These are phyloP conservation scores for Babyrousa celebensis DNA, from an alignment of 2,797 vertebrate genomes.

Conservation along the genomic window DNA sequence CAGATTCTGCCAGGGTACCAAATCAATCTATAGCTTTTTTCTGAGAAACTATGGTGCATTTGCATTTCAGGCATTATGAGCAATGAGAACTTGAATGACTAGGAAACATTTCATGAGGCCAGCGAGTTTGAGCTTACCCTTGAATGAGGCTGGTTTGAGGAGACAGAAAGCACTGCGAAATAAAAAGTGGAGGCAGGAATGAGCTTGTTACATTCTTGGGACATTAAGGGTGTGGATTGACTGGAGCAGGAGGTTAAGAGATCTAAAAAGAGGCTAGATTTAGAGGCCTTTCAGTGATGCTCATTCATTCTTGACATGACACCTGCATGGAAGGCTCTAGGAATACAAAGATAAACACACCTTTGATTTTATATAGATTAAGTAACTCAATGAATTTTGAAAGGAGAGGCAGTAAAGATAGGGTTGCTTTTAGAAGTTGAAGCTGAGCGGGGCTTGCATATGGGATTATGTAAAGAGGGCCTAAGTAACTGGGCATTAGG, in stretches of 20 bases:
- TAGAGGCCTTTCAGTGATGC: background rate
- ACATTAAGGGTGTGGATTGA: background rate
- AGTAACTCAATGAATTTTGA: constrained; percentile 15
- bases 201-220: background rate
- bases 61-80: background rate
- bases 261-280: background rate
- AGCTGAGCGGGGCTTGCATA: background rate
- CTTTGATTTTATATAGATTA: constrained; percentile 31
- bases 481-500: background rate
- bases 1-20: background rate
- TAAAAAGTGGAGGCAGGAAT: background rate
- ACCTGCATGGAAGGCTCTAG: background rate
- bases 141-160: background rate
- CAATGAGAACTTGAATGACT: background rate
- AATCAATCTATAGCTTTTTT: background rate
- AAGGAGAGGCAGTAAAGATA: background rate
- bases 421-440: background rate
- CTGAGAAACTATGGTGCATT: background rate
- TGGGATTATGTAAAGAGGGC: background rate
- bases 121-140: background rate
- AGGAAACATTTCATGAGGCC: constrained; percentile 16
- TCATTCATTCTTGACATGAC: constrained; percentile 24
- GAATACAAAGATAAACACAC: background rate
- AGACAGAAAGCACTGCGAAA: constrained; percentile 11
- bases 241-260: background rate